phyloP scores from a whole-genome alignment of 2,888 invertebrate genomes.

The Netelia fuscicornis region DNA sequence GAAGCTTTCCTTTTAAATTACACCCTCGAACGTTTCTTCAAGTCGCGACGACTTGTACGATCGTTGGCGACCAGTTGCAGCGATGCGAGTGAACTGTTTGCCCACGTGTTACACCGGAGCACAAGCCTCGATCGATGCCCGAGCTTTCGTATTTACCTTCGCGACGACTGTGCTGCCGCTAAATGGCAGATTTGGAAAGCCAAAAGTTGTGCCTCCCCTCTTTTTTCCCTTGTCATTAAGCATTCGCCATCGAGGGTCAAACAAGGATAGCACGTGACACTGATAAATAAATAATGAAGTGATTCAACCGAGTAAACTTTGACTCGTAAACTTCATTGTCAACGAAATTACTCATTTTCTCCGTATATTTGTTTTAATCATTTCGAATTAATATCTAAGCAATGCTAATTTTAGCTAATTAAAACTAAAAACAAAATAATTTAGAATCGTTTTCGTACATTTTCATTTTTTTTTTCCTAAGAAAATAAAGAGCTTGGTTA shows the following conservation, averaged over 20 bases:
- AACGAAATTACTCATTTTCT: background rate
- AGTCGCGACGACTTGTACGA: slow-evolving; percentile 37
- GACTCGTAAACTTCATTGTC: background rate
- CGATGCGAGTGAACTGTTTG: slow-evolving; percentile 72
- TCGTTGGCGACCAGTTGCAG: slow-evolving; percentile 71
- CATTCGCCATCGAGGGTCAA: slow-evolving; percentile 3
- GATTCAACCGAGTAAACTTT: background rate
- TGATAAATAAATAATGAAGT: slow-evolving; percentile 25
- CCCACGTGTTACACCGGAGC: slow-evolving; percentile 74
- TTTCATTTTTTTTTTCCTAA: background rate
- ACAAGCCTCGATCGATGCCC: slow-evolving; percentile 58
- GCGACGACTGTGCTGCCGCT: slow-evolving; percentile 62
- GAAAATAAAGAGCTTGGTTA: background rate
- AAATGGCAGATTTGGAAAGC: slow-evolving; percentile 46
- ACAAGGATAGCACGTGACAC: background rate
- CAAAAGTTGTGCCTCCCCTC: slow-evolving; percentile 15
- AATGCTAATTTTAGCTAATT: background rate
- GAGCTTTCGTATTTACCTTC: slow-evolving; percentile 61
- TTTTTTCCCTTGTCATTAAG: slow-evolving; percentile 14
- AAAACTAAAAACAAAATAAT: too few relatives aligned
- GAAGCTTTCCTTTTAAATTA: background rate
- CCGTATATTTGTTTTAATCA: background rate
- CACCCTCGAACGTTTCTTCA: background rate
- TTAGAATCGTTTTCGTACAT: background rate
- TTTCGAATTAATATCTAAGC: background rate